These are phyloP conservation scores for Microhierax caerulescens DNA, from an alignment of 2,797 vertebrate genomes.

Conservation along the genomic window DNA sequence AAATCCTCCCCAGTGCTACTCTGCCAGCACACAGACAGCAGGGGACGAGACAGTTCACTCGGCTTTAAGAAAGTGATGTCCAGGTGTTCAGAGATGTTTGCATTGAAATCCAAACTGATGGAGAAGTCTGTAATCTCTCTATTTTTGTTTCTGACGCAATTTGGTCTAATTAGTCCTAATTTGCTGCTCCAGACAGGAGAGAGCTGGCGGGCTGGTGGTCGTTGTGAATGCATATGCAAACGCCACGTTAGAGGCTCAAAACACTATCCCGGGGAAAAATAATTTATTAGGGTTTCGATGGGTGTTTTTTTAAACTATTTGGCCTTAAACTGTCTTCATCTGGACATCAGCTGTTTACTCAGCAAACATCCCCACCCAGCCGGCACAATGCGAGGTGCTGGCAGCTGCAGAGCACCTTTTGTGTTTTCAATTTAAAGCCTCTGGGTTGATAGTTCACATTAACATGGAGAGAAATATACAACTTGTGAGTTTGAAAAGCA, in stretches of 20 bases:
- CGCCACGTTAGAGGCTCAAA: neutral
- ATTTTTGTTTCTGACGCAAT: conserved; percentile 38
- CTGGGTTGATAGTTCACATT: conserved; percentile 72
- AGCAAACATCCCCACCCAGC: conserved; percentile 64
- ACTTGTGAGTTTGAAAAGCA: conserved; percentile 82
- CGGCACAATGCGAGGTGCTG: conserved; percentile 40
- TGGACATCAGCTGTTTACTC: conserved; percentile 76
- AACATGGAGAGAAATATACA: conserved; percentile 76
- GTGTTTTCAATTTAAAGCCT: conserved; percentile 72
- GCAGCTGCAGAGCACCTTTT: conserved; percentile 71
- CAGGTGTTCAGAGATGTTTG: conserved; percentile 9
- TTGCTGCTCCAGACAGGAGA: neutral
- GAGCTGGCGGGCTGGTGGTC: neutral
- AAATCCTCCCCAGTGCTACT: neutral
- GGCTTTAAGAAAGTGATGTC: neutral
- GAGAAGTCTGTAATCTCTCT: neutral
- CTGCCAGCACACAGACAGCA: neutral
- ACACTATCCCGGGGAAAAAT: conserved; percentile 47
- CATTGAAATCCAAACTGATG: conserved; percentile 7
- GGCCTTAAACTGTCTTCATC: conserved; percentile 71
- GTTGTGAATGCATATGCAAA: neutral
- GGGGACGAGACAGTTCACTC: neutral
- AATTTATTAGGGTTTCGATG: conserved; percentile 63
- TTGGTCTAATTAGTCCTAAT: conserved; percentile 46
- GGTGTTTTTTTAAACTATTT: conserved; percentile 65